Base-by-base conservation (phyloP, 2,797 vertebrate genomes). In the Lepidocolaptes lacrymiger region DNA sequence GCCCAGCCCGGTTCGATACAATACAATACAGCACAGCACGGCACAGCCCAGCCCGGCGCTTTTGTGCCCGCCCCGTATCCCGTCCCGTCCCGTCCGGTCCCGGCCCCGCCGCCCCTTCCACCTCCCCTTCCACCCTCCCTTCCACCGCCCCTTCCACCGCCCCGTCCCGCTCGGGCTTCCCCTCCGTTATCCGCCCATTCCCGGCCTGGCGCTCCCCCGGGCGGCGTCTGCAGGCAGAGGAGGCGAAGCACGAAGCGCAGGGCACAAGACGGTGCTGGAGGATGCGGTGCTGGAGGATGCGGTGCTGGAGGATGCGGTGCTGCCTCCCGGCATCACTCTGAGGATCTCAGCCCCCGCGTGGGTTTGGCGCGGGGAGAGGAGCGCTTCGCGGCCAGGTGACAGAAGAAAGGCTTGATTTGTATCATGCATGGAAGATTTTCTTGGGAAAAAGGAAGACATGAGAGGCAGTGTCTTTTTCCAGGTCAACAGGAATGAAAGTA, bases 301-400 rank as follows among this genome's bases (percentile, higher is more conserved):
- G 10, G 1, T 2, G 39, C 5, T 12, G 39, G 32, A 41, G 24
- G 36, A 55, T 10, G 12, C 22, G 1, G 10, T 6, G 17, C 36
- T 32, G 48, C 23, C 14, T 23, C 17, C 24, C 7, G 7, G 4
- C 10, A 0, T 20, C 30, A 18, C 2, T 7, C 8, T 15, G 28
- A 28, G 39, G 23, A 30, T 37, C 5, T 39, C 30, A 28, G n/a
- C 43, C 44, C 17, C 7, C 17, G 24, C 61, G n/a, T 8, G 43
- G 26, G 27, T 11, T 16, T 12, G 56, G 37, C 15, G 34, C 1
- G 2, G 1, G 26, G n/a, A 37, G 26, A 27, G n/a, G 23, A 32
- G 10, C 1, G 0, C 62, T 34, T 39, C 28, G 0, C 0, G 17
- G 4, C 24, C 8, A 4, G 51, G 11, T 16, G 9, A 12, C 4